Conservation (phyloP, 2,888 invertebrate species). For the Stegophylla sp. region DNA sequence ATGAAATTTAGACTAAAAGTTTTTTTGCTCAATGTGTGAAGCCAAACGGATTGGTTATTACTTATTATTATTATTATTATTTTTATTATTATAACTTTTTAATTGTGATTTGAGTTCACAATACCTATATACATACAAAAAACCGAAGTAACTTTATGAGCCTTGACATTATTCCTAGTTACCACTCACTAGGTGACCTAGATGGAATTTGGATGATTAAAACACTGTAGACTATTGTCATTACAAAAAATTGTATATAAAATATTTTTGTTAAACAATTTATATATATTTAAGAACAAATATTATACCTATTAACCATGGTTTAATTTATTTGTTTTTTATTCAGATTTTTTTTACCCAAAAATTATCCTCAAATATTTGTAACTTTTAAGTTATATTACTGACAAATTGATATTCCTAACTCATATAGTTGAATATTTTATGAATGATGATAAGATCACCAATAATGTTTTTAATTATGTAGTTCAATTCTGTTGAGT, state of each 20-base stretch:
- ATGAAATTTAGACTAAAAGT: slow-evolving; percentile 55
- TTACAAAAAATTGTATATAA: slow-evolving; percentile 54
- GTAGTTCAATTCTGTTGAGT: no score
- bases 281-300: slow-evolving; percentile 58
- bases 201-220: slow-evolving; percentile 53
- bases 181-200: slow-evolving; percentile 58
- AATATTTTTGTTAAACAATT: slow-evolving; percentile 59
- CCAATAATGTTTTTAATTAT: no score
- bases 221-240: slow-evolving; percentile 43
- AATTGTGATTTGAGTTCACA: slow-evolving; percentile 37
- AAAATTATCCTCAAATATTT: no score
- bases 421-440: no score
- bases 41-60: slow-evolving; percentile 55
- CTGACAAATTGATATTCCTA: no score
- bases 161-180: slow-evolving; percentile 59
- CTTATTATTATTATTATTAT: slow-evolving; percentile 42
- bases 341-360: not conserved
- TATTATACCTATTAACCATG: slow-evolving; percentile 57
- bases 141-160: slow-evolving; percentile 44
- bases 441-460: no score
- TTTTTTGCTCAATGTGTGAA: slow-evolving; percentile 59
- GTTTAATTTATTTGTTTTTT: slow-evolving; percentile 47
- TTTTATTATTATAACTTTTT: slow-evolving; percentile 41
- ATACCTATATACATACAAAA: slow-evolving; percentile 29
- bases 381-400: no score